Conservation (phyloP, 2,113 vertebrate genomes). For the Hymenochirus boettgeri region DNA sequence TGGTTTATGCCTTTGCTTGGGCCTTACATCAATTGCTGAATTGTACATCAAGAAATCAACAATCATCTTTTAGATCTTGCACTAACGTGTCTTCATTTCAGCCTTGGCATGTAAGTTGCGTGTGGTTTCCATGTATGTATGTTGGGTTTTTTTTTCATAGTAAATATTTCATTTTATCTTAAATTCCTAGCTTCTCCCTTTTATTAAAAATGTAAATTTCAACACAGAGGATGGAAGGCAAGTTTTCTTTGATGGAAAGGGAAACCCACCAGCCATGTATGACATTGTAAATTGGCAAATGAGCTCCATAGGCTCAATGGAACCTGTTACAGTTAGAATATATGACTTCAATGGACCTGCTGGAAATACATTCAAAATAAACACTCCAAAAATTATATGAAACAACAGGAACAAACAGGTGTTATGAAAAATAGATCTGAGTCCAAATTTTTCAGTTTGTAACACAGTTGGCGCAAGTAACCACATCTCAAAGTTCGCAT, state of each 20-base stretch:
- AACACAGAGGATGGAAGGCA: background rate
- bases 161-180: too few relatives aligned
- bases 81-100: background rate
- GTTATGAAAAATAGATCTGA: too few relatives aligned
- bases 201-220: conserved; percentile 2
- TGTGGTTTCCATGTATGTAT: too few relatives aligned
- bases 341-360: background rate
- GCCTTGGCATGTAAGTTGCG: conserved; percentile 22
- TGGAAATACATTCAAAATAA: conserved; percentile 5
- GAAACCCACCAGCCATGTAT: conserved; percentile 27
- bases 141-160: too few relatives aligned
- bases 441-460: too few relatives aligned
- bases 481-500: too few relatives aligned
- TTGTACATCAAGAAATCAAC: background rate
- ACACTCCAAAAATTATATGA: conserved; percentile 16
- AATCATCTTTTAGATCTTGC: background rate
- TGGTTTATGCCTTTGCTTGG: conserved; percentile 31
- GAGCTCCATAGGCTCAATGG: background rate
- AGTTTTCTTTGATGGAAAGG: conserved; percentile 20
- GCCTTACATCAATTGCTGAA: background rate
- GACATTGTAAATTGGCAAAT: conserved; percentile 32
- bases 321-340: conserved; percentile 9
- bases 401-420: conserved; percentile 7
- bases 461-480: too few relatives aligned
- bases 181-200: conserved; percentile 2